Percentiles rank a stretch among this genome's conserved stretches.
These are phyloP conservation scores for Plutomurus gul DNA, from an alignment of 1,140 invertebrate genomes.

Conservation along the genomic window DNA sequence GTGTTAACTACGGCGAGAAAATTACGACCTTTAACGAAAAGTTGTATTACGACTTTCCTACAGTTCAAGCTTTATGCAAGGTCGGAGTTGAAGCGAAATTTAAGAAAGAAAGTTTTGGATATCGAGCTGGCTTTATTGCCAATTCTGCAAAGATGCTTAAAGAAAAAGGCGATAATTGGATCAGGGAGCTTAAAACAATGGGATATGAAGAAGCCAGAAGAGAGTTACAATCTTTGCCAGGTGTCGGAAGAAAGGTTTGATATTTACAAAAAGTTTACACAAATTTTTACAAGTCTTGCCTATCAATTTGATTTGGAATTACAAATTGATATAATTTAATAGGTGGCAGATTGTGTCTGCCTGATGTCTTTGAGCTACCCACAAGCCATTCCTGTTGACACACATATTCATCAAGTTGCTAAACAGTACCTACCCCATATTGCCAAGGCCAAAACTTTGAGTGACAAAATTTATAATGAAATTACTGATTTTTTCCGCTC, in stretches of 20 bases:
- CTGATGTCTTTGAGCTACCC: constrained; percentile 93
- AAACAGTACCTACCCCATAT: constrained; percentile 80
- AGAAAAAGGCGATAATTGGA: constrained; percentile 70
- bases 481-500: constrained; percentile 79
- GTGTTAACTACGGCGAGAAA: constrained; percentile 76
- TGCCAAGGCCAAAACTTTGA: constrained; percentile 75
- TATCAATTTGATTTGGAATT: constrained; percentile 31
- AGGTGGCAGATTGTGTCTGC: constrained; percentile 98
- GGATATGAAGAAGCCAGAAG: constrained; percentile 74
- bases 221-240: constrained; percentile 76
- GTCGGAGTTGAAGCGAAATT: constrained; percentile 70
- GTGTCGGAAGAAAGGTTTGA: constrained; percentile 89
- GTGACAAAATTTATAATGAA: constrained; percentile 80
- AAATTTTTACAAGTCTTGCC: constrained; percentile 29
- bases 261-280: neutral
- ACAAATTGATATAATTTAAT: constrained; percentile 51
- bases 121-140: constrained; percentile 84
- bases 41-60: constrained; percentile 80
- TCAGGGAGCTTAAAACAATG: constrained; percentile 68
- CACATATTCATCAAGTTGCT: constrained; percentile 94
- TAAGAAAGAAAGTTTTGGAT: constrained; percentile 84
- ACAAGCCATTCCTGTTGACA: constrained; percentile 91
- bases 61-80: constrained; percentile 66
- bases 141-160: constrained; percentile 71
- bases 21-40: constrained; percentile 70